Percentiles rank a stretch among this genome's conserved stretches.
phyloP scores from a whole-genome alignment of 2,113 vertebrate species.

The Ptyas mucosa region DNA sequence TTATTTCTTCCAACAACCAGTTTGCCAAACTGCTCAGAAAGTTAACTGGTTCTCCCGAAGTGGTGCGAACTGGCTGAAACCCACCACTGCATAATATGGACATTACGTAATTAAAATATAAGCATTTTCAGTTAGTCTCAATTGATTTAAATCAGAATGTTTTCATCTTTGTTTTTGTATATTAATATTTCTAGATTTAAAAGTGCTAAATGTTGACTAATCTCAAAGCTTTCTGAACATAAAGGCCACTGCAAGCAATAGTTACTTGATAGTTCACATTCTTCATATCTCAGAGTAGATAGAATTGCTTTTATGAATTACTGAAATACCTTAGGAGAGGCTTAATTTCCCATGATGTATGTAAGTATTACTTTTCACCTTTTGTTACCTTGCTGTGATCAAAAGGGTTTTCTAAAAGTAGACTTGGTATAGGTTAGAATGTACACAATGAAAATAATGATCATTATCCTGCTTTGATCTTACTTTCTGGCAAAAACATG shows the following conservation, averaged over 20 bases:
- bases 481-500: not conserved
- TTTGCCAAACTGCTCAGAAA: no score
- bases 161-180: not conserved
- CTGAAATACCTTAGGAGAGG: not conserved
- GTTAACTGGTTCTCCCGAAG: no score
- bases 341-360: not conserved
- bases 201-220: not conserved
- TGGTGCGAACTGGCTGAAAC: no score
- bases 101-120: not conserved
- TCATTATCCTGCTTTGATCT: not conserved
- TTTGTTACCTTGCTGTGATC: not conserved
- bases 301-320: not conserved
- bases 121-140: not conserved
- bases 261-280: not conserved
- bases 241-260: not conserved
- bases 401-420: not conserved
- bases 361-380: not conserved
- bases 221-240: not conserved
- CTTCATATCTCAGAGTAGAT: not conserved
- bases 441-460: not conserved
- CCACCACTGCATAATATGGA: not conserved
- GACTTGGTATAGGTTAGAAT: not conserved
- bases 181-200: not conserved
- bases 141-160: not conserved
- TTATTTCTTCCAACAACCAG: no score